Conservation (phyloP, 2,113 vertebrate species). For the Chlamydotis undulata region DNA sequence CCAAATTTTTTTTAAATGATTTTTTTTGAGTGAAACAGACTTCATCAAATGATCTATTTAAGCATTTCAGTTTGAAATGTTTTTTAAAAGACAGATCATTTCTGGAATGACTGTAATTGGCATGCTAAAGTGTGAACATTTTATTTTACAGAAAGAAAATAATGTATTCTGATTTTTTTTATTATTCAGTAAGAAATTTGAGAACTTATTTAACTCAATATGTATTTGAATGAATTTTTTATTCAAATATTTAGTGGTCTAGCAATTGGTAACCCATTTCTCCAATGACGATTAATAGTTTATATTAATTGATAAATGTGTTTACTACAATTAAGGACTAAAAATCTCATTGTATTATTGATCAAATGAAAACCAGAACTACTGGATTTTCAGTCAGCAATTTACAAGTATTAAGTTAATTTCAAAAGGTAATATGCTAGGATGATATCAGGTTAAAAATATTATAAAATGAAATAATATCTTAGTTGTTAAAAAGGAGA, state of each 20-base stretch:
- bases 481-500: not conserved
- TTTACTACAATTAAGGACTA: not conserved
- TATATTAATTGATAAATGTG: not conserved
- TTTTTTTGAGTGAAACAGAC: not conserved
- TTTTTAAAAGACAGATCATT: not conserved
- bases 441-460: not conserved
- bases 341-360: rapidly evolving
- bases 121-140: not conserved
- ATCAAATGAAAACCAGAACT: not conserved
- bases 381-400: not conserved
- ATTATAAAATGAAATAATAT: not conserved
- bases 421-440: not conserved
- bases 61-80: not conserved
- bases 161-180: not conserved
- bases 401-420: not conserved
- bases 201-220: not conserved
- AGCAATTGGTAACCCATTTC: not conserved
- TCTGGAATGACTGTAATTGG: not conserved
- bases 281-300: not conserved
- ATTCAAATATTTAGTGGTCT: not conserved
- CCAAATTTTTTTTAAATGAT: rapidly evolving
- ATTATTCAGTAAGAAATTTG: not conserved
- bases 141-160: not conserved
- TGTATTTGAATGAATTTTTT: not conserved
- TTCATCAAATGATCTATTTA: not conserved